These are phyloP conservation scores for Orchestes rusci DNA, from an alignment of 2,888 invertebrate species.

Conservation along the genomic window DNA sequence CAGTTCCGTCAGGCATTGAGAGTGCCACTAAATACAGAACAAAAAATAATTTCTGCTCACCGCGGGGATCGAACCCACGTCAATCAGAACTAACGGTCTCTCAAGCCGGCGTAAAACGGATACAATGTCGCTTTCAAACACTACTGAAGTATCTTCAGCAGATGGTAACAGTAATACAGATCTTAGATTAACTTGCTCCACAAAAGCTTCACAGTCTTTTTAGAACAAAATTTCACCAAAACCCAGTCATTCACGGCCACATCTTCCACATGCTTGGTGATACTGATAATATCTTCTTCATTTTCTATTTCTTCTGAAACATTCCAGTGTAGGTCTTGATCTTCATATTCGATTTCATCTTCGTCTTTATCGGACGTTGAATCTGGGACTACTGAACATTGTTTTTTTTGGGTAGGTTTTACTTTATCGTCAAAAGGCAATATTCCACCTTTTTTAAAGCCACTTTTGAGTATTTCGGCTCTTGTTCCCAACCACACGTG, in stretches of 20 bases:
- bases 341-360: conserved; percentile 1
- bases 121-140: background rate
- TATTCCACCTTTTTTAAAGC: background rate
- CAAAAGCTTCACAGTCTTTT: background rate
- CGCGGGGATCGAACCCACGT: too few species aligned
- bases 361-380: background rate
- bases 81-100: too few species aligned
- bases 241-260: too few species aligned
- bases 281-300: background rate
- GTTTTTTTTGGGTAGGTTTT: background rate
- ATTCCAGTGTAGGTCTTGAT: background rate
- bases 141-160: background rate
- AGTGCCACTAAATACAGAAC: too few species aligned
- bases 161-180: background rate
- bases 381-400: background rate
- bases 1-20: too few species aligned
- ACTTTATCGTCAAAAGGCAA: conserved; percentile 7
- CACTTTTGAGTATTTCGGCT: conserved; percentile 9
- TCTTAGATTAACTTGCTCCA: background rate
- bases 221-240: background rate
- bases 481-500: conserved; percentile 1
- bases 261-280: background rate
- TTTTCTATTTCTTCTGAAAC: conserved; percentile 12
- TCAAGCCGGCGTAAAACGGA: too few species aligned
- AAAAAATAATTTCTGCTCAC: too few species aligned